These are phyloP conservation scores for Corythaeola cristata DNA, from an alignment of 2,113 vertebrate genomes.

Conservation along the genomic window DNA sequence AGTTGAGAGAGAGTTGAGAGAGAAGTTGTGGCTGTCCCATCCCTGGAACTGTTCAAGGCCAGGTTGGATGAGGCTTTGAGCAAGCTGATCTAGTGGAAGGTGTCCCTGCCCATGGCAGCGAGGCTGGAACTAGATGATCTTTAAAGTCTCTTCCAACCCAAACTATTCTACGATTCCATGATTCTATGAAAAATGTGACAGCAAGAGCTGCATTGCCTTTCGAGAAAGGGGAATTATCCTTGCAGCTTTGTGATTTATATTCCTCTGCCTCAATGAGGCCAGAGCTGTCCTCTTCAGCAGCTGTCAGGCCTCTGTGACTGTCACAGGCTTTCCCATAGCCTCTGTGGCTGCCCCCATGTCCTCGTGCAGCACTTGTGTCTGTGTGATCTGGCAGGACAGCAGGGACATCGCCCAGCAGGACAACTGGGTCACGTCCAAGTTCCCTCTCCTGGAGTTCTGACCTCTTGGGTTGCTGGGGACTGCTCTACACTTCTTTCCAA, in stretches of 20 bases:
- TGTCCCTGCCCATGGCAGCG: no score
- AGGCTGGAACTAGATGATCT: no score
- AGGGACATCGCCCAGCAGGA: neutral
- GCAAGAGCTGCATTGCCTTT: neutral
- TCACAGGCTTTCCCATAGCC: neutral
- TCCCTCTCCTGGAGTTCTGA: neutral
- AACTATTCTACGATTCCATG: no score
- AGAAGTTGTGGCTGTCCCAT: no score
- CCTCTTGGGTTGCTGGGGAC: neutral
- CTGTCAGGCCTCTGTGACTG: neutral
- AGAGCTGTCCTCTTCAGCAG: neutral
- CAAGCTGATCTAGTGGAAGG: no score
- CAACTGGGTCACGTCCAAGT: neutral
- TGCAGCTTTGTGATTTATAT: neutral
- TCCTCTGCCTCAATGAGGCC: accelerated
- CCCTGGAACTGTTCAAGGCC: no score
- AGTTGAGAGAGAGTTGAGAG: no score
- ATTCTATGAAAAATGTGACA: accelerated
- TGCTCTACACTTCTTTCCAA: neutral
- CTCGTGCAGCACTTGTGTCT: neutral
- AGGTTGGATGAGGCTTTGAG: no score
- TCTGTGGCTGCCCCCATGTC: neutral
- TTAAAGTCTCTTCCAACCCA: no score
- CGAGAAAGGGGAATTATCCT: neutral
- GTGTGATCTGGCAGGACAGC: neutral